Evolutionary conservation across 2,797 vertebrate species (phyloP).

Genomic region (Darevskia nairensis): DNA sequence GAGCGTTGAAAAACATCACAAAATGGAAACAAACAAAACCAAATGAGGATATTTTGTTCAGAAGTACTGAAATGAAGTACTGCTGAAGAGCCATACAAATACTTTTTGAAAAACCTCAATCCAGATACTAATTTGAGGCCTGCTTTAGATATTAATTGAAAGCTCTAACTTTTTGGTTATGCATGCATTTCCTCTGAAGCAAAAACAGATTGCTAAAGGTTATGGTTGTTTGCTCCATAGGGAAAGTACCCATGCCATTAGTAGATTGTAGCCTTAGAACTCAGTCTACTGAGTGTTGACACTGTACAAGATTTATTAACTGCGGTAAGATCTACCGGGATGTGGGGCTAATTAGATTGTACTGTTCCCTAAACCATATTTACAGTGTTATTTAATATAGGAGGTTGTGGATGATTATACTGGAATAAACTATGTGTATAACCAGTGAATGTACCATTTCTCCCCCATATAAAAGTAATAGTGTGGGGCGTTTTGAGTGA

Average conservation of each 20-base stretch:
- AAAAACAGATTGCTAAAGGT: background rate
- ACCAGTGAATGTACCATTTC: background rate
- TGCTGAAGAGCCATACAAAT: conserved; percentile 37
- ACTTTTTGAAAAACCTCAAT: background rate
- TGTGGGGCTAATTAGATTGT: background rate
- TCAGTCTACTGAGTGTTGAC: background rate
- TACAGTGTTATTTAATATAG: background rate
- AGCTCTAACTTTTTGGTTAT: background rate
- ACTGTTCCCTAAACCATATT: background rate
- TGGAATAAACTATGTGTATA: background rate
- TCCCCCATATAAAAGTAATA: background rate
- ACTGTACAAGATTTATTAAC: background rate
- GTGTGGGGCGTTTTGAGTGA: too few species aligned
- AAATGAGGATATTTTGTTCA: conserved; percentile 35
- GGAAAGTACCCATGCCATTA: background rate
- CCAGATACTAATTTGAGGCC: background rate
- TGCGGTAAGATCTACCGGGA: background rate
- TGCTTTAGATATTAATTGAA: background rate
- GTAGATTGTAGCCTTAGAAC: background rate
- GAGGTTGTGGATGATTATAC: background rate
- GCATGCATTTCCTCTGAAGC: background rate
- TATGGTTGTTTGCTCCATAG: background rate
- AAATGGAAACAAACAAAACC: conserved; percentile 7
- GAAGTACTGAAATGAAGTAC: conserved; percentile 16
- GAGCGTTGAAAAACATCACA: conserved; percentile 18